A percentile compares a stretch with the other conserved stretches of the same genome.
phyloP scores from a whole-genome alignment of 1,140 invertebrate genomes.

The Orchesella cincta region DNA sequence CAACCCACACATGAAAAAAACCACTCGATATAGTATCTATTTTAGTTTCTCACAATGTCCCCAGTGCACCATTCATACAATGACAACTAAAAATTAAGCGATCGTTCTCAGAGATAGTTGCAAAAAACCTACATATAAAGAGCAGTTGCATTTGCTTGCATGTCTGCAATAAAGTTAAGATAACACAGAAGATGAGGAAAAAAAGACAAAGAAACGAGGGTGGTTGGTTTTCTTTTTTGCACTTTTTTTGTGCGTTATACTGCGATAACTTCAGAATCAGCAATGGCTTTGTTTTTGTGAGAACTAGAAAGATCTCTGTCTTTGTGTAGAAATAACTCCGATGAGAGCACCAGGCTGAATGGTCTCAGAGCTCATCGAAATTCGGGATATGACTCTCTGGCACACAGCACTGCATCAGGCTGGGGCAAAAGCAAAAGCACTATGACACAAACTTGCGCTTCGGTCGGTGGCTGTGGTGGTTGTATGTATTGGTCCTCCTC shows the following conservation, averaged over 20 bases:
- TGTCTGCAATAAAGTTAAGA: neutral
- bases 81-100: too few relatives aligned
- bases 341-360: constrained; percentile 22
- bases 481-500: neutral
- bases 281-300: too few relatives aligned
- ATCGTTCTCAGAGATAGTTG: too few relatives aligned
- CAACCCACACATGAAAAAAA: too few relatives aligned
- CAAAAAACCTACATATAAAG: too few relatives aligned
- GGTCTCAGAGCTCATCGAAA: constrained; percentile 27
- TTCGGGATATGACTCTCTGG: constrained; percentile 23
- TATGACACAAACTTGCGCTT: neutral
- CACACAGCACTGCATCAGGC: neutral
- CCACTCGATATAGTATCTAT: too few relatives aligned
- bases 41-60: too few relatives aligned
- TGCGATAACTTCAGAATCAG: neutral
- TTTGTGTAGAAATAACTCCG: constrained; percentile 12
- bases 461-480: neutral
- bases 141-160: too few relatives aligned
- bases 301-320: too few relatives aligned
- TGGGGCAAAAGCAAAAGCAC: neutral
- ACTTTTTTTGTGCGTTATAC: neutral
- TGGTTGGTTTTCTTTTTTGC: neutral
- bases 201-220: neutral
- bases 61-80: too few relatives aligned
- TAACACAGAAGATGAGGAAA: neutral